Percentiles rank a stretch among this genome's conserved stretches.
phyloP scores from a whole-genome alignment of 2,888 invertebrate species.

The Drosophila putrida region DNA sequence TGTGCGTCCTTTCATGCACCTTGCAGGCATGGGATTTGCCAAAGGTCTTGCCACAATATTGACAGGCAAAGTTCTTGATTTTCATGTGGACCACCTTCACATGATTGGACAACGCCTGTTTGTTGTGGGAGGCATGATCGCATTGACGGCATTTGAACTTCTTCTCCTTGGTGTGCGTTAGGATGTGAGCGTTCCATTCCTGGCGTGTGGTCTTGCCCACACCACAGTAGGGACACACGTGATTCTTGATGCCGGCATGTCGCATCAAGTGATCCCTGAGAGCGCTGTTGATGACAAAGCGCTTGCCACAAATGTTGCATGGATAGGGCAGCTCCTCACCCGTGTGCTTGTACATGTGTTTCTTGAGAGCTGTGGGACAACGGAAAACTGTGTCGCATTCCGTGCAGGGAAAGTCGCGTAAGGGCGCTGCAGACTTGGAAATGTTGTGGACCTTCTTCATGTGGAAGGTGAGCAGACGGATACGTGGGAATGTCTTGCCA shows the following conservation, averaged over 20 bases:
- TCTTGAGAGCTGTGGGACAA: slow-evolving; percentile 83
- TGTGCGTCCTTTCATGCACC: slow-evolving; percentile 83
- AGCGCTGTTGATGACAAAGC: slow-evolving; percentile 83
- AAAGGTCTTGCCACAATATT: slow-evolving; percentile 82
- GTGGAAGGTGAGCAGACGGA: slow-evolving; percentile 82
- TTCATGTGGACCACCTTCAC: slow-evolving; percentile 83
- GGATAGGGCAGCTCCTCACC: slow-evolving; percentile 83
- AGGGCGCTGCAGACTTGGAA: slow-evolving; percentile 74
- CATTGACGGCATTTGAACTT: slow-evolving; percentile 83
- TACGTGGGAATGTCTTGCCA: slow-evolving; percentile 78
- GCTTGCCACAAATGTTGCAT: slow-evolving; percentile 83
- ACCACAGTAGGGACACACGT: slow-evolving; percentile 84
- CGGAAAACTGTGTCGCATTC: slow-evolving; percentile 84
- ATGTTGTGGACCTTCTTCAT: slow-evolving; percentile 79
- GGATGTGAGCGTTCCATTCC: slow-evolving; percentile 83
- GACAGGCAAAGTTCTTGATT: slow-evolving; percentile 83
- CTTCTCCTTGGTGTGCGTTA: slow-evolving; percentile 83
- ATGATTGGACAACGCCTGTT: slow-evolving; percentile 81
- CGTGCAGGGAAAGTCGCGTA: slow-evolving; percentile 81
- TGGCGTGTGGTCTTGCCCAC: slow-evolving; percentile 83
- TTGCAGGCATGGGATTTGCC: slow-evolving; percentile 83
- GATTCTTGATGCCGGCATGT: slow-evolving; percentile 84
- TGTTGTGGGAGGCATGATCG: slow-evolving; percentile 82
- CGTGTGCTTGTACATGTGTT: slow-evolving; percentile 83
- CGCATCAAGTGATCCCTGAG: slow-evolving; percentile 84